Percentiles rank a stretch among this genome's conserved stretches.
phyloP scores from a whole-genome alignment of 2,113 vertebrate genomes.

The Perognathus longimembris region DNA sequence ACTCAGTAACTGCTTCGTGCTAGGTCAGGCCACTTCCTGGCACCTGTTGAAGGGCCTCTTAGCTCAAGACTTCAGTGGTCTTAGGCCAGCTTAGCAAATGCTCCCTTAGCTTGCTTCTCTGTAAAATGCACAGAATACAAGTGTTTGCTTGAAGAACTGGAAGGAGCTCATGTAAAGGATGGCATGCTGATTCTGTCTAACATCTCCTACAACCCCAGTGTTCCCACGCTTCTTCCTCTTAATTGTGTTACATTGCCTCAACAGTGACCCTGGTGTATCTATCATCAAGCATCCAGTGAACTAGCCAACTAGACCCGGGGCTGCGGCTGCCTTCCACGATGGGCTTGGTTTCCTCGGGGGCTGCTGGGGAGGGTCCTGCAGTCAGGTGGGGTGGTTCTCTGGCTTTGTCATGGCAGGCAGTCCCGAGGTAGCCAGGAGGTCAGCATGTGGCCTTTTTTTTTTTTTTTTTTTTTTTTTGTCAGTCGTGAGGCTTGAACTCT shows the following conservation, averaged over 20 bases:
- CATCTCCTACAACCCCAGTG: not conserved
- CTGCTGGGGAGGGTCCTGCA: not conserved
- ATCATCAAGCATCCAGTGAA: not conserved
- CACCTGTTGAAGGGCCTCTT: rapidly evolving
- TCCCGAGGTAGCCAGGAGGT: not conserved
- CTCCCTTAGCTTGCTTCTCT: not conserved
- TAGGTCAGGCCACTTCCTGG: not conserved
- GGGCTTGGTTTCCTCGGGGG: rapidly evolving
- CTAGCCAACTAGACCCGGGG: not conserved
- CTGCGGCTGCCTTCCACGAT: not conserved
- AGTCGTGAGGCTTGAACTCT: too few species aligned
- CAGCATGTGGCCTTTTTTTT: not conserved
- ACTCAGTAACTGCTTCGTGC: not conserved
- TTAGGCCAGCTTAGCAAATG: too few species aligned
- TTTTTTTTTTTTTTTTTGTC: too few species aligned
- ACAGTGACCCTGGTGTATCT: not conserved
- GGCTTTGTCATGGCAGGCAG: not conserved
- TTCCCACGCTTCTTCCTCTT: not conserved
- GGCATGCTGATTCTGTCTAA: rapidly evolving
- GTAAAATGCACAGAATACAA: not conserved
- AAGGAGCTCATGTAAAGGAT: not conserved
- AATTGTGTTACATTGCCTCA: rapidly evolving
- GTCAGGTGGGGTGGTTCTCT: not conserved
- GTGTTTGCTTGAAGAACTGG: not conserved
- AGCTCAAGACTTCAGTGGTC: not conserved